These are phyloP conservation scores for Neelides sp. DNA, from an alignment of 1,140 invertebrate species.

Conservation along the genomic window DNA sequence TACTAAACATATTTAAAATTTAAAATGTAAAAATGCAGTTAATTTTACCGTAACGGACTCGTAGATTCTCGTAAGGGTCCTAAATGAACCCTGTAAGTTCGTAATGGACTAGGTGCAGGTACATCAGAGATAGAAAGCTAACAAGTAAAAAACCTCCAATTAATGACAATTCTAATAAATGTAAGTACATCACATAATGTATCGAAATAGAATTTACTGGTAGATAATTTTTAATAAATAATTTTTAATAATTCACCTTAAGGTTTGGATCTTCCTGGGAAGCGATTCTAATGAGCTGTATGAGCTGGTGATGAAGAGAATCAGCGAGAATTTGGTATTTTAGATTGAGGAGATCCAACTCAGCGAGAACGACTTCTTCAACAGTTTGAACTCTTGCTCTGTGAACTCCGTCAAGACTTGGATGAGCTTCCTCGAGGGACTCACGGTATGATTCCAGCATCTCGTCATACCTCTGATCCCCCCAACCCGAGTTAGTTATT, in stretches of 20 bases:
- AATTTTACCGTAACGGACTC: conserved; percentile 13
- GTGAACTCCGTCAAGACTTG: conserved; percentile 53
- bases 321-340: conserved; percentile 63
- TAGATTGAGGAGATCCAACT: conserved; percentile 73
- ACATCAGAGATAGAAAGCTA: conserved; percentile 25
- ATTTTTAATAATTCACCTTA: conserved; percentile 12
- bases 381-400: conserved; percentile 39
- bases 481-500: conserved; percentile 28
- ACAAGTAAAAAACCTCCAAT: conserved; percentile 4
- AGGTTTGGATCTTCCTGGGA: conserved; percentile 25
- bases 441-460: conserved; percentile 76
- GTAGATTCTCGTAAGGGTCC: conserved; percentile 18
- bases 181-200: neutral
- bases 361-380: conserved; percentile 65
- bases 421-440: conserved; percentile 71
- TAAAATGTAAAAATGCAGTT: neutral
- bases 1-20: neutral
- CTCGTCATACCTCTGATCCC: conserved; percentile 69
- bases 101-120: conserved; percentile 31
- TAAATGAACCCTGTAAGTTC: conserved; percentile 25
- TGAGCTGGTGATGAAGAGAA: conserved; percentile 52
- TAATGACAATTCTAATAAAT: neutral
- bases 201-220: neutral
- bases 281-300: conserved; percentile 40
- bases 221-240: conserved; percentile 1